Conservation (phyloP, 2,888 invertebrate species). For the Acleris literana region DNA sequence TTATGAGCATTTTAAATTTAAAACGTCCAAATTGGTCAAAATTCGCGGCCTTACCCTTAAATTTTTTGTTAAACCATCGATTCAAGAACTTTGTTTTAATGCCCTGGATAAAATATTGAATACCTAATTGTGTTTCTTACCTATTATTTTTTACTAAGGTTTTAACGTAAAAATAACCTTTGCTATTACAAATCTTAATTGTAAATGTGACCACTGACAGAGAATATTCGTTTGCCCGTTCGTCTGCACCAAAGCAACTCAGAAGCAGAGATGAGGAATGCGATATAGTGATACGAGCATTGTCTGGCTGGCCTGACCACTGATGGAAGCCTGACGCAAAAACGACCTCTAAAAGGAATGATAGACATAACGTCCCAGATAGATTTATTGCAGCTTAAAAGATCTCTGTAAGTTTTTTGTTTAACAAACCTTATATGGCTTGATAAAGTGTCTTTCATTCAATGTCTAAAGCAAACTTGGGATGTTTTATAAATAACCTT, state of each 20-base stretch:
- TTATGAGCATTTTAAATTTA: too few species aligned
- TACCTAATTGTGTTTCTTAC: too few species aligned
- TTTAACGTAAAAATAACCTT: neutral
- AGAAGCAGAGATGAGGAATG: slow-evolving; percentile 62
- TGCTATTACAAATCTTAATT: neutral
- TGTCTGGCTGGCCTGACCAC: slow-evolving; percentile 58
- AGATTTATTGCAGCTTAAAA: slow-evolving; percentile 40
- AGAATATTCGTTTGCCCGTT: slow-evolving; percentile 13
- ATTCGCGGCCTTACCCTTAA: too few species aligned
- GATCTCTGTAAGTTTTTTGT: slow-evolving; percentile 22
- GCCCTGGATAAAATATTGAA: too few species aligned
- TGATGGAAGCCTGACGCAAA: slow-evolving; percentile 49
- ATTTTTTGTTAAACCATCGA: too few species aligned
- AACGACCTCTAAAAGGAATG: slow-evolving; percentile 47
- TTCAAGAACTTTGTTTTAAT: too few species aligned
- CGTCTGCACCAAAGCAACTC: slow-evolving; percentile 28
- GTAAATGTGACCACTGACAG: too few species aligned
- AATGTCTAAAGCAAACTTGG: slow-evolving; percentile 9
- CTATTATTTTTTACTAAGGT: neutral
- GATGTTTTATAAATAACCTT: slow-evolving; percentile 2
- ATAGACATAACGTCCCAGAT: slow-evolving; percentile 39
- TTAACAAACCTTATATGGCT: slow-evolving; percentile 10
- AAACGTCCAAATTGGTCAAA: too few species aligned
- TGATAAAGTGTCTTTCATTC: slow-evolving; percentile 25
- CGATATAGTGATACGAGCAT: slow-evolving; percentile 60